Base-by-base conservation (phyloP, 2,888 invertebrate genomes). In the Eristalis intricaria region DNA sequence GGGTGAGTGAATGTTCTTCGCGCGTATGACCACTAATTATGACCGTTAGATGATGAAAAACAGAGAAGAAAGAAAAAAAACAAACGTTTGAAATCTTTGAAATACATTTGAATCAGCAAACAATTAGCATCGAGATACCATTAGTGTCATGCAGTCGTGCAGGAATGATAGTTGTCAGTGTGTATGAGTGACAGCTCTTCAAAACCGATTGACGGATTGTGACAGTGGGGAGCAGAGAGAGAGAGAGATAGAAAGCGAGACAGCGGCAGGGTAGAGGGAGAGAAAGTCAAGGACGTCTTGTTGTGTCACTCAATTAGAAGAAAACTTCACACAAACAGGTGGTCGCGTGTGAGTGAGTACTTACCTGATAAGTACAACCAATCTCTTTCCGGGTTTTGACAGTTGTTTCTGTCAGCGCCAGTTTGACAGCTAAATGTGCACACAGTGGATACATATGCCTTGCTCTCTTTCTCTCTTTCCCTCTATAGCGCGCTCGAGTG, bases 221-320 rank as follows among this genome's bases (percentile, higher is more conserved):
- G 50, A 50, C 8, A 19, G 50, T 0, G 19, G 22, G 63, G 26
- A n/a, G n/a, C 15, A 71, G 29, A 32, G 38, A n/a, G 63, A 81
- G 70, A 77, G 77, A 78, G 86, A 13, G 38, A 13, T 1, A 2
- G 38, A 13, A 11, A 5, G 35, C n/a, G n/a, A n/a, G n/a, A n/a
- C n/a, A 11, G 35, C 10, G 13, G 4, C 3, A 38, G 38, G 1
- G 32, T 10, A 32, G 32, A 32, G 32, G 32, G 38, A 23, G 61
- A 80, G 65, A 81, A 82, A 83, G 86, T 86, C 86, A 86, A 86
- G 86, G 86, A 75, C 86, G 82, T 75, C 86, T 75, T 68, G 83
- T 75, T 83, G 29, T 86, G 83, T 63, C 82, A 83, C 74, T 86
- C 75, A 83, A 70, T 82, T 73, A 73, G 73, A 64, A 43, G 35